phyloP scores from a whole-genome alignment of 2,113 vertebrate genomes.

The Perca fluviatilis region DNA sequence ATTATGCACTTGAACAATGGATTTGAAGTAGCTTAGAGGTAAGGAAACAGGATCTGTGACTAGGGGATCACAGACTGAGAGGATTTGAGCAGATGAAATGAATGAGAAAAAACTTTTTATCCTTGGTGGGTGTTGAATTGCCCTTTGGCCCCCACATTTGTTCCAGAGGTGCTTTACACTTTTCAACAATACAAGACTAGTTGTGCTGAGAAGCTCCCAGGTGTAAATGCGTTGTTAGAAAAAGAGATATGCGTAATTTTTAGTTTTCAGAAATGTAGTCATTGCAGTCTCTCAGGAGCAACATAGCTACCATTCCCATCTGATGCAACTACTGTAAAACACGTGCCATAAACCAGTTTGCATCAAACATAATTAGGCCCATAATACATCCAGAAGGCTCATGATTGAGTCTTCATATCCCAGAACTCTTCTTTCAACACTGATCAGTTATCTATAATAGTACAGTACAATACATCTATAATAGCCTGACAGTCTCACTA shows the following conservation, averaged over 20 bases:
- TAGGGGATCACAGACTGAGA: neutral
- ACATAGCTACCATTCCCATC: neutral
- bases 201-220: neutral
- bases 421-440: neutral
- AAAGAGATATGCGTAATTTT: neutral
- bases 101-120: slow-evolving; percentile 15
- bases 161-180: slow-evolving; percentile 11
- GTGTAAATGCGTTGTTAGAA: neutral
- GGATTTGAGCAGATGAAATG: slow-evolving; percentile 30
- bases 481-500: neutral
- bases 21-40: slow-evolving; percentile 28
- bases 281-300: neutral
- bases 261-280: neutral
- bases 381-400: neutral
- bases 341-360: neutral
- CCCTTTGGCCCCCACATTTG: slow-evolving; percentile 6
- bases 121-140: neutral
- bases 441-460: too few relatives aligned
- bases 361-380: neutral
- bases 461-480: neutral
- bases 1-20: slow-evolving; percentile 42
- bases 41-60: slow-evolving; percentile 35
- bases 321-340: neutral
- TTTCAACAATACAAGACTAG: neutral
- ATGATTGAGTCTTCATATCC: neutral